Conservation (phyloP, 2,113 vertebrate genomes). For the Tricholaema leucomelas region DNA sequence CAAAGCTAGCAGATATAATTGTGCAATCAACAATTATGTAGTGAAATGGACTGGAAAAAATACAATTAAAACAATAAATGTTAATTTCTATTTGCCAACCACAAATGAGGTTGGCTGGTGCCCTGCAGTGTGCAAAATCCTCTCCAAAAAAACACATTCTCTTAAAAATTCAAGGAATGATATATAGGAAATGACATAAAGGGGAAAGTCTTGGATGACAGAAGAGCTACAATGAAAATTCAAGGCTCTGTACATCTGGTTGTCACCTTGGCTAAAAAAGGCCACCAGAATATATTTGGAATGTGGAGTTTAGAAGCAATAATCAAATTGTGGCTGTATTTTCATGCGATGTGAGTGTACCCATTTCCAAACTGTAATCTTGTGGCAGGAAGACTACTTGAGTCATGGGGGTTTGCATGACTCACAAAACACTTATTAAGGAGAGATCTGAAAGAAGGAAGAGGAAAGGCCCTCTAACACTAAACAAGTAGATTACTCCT, state of each 20-base stretch:
- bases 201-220: background rate
- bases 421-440: background rate
- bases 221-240: background rate
- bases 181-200: background rate
- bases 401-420: conserved; percentile 18
- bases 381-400: background rate
- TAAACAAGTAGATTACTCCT: background rate
- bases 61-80: conserved; percentile 44
- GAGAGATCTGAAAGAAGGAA: conserved; percentile 9
- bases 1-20: conserved; percentile 26
- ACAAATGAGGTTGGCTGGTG: background rate
- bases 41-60: conserved; percentile 55
- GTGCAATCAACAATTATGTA: background rate
- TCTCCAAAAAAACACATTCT: background rate
- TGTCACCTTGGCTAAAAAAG: background rate
- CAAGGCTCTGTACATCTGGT: background rate
- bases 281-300: background rate
- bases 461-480: background rate
- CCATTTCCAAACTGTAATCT: conserved; percentile 15
- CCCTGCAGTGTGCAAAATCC: background rate
- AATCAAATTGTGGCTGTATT: background rate
- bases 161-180: background rate
- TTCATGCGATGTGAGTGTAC: background rate
- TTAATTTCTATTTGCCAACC: conserved; percentile 38
- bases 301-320: background rate